phyloP scores from a whole-genome alignment of 2,113 vertebrate species.

The Lasiurus borealis region DNA sequence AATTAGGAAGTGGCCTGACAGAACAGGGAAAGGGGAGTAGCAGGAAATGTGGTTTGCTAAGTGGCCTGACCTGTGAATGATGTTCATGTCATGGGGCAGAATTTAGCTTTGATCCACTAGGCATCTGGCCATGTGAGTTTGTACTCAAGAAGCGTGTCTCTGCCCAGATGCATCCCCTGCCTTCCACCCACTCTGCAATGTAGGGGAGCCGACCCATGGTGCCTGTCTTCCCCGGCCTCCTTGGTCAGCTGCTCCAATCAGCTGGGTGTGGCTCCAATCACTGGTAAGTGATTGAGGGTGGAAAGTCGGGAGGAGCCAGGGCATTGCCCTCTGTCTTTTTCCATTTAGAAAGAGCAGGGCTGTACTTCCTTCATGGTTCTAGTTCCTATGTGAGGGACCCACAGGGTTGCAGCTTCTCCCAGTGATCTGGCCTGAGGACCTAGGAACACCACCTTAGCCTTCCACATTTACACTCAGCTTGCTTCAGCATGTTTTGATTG shows the following conservation, averaged over 20 bases:
- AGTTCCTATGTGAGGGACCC: not conserved
- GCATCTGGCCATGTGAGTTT: not conserved
- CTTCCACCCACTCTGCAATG: too few relatives aligned
- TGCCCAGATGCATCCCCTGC: not conserved
- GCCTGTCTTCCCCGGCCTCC: not conserved
- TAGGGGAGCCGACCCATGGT: not conserved
- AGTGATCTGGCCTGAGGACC: not conserved
- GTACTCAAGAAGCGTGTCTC: rapidly evolving
- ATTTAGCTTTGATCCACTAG: not conserved
- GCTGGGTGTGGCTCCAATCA: not conserved
- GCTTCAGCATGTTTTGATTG: too few relatives aligned
- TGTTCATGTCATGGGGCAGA: not conserved
- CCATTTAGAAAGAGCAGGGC: not conserved
- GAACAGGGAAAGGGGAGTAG: not conserved
- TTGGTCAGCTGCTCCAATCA: not conserved
- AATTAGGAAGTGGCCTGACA: not conserved
- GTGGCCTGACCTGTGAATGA: not conserved
- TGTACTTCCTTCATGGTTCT: not conserved
- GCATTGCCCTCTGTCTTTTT: too few relatives aligned
- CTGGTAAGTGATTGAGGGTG: not conserved
- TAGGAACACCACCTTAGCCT: not conserved
- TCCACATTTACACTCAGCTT: too few relatives aligned
- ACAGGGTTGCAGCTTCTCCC: not conserved
- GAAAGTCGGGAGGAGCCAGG: not conserved
- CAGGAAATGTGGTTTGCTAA: not conserved